phyloP scores from a whole-genome alignment of 1,140 invertebrate species.

The Magallana gigas region DNA sequence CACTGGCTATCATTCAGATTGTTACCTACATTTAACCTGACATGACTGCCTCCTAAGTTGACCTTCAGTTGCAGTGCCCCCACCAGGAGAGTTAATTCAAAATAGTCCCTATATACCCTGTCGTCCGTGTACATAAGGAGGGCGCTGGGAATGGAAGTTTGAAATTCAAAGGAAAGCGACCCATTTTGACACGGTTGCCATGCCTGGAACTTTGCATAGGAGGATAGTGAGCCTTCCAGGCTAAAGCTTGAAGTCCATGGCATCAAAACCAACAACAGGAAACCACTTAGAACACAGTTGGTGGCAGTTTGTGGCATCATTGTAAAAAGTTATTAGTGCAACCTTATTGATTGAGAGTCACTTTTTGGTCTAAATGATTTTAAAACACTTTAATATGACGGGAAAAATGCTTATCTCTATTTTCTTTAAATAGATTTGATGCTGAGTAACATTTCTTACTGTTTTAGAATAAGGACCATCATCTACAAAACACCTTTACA shows the following conservation, averaged over 20 bases:
- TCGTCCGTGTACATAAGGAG: conserved; percentile 95
- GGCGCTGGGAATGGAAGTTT: conserved; percentile 95
- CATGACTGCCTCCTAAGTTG: conserved; percentile 80
- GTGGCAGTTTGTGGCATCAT: background rate
- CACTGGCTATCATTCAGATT: conserved; percentile 69
- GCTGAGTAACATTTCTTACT: conserved; percentile 9
- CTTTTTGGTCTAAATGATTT: background rate
- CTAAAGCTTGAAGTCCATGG: conserved; percentile 67
- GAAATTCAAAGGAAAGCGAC: conserved; percentile 90
- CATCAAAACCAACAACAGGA: conserved; percentile 18
- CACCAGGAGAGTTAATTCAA: conserved; percentile 95
- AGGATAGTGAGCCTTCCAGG: conserved; percentile 89
- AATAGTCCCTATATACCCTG: conserved; percentile 95
- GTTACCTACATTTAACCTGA: conserved; percentile 87
- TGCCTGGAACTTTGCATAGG: conserved; percentile 93
- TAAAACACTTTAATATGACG: background rate
- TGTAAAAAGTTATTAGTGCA: background rate
- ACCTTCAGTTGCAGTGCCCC: conserved; percentile 91
- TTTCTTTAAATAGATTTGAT: background rate
- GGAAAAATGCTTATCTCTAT: background rate
- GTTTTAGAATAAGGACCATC: background rate
- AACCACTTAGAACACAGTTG: background rate
- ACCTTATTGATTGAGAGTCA: background rate
- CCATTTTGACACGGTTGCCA: conserved; percentile 95
- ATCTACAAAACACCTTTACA: background rate